These are phyloP conservation scores for Lithophane ornitopus DNA, from an alignment of 2,888 invertebrate genomes.

Conservation along the genomic window DNA sequence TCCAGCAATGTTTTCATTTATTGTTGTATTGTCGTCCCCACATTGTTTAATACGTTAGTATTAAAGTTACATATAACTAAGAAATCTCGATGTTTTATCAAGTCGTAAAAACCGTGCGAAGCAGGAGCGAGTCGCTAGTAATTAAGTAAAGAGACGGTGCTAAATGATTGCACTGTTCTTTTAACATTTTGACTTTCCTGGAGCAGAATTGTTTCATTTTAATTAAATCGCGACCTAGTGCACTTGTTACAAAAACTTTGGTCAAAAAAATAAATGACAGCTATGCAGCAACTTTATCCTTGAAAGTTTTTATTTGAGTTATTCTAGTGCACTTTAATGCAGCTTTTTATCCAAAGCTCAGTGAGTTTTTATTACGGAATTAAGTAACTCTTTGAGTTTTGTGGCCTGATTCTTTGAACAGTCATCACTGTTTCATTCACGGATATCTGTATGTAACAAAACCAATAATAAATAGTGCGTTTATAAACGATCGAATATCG, in stretches of 20 bases:
- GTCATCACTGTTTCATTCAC: not conserved
- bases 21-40: no score
- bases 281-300: slow-evolving; percentile 42
- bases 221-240: slow-evolving; percentile 31
- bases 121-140: not conserved
- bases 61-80: no score
- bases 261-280: slow-evolving; percentile 24
- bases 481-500: no score
- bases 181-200: not conserved
- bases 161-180: slow-evolving; percentile 1
- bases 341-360: not conserved
- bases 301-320: slow-evolving; percentile 33
- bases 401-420: not conserved
- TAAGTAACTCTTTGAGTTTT: not conserved
- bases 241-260: slow-evolving; percentile 15
- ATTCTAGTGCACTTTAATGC: slow-evolving; percentile 21
- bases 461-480: no score
- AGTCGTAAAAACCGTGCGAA: no score
- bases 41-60: no score
- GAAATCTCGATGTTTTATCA: no score
- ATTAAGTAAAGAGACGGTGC: not conserved
- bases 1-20: no score
- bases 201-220: slow-evolving; percentile 1
- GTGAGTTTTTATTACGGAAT: not conserved
- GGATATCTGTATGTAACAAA: not conserved